Evolutionary conservation across 1,140 invertebrate species (phyloP), one percentile per base, ranked within the genome.

Genomic region (Bombyx mori): DNA sequence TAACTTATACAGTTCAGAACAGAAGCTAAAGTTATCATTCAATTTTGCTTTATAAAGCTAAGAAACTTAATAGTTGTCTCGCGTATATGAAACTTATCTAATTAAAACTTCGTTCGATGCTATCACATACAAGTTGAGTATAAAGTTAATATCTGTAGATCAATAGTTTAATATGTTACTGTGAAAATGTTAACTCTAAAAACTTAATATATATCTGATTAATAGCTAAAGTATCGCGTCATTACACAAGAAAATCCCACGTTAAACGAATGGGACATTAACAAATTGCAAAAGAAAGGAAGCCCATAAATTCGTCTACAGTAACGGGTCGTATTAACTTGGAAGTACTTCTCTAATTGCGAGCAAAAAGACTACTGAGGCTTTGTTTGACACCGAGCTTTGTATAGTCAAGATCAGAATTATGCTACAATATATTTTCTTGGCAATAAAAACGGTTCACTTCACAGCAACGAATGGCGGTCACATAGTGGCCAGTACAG

Each of bases 361-460:
- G 65, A 68, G 57, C 66, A 66, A 75, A 65, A 77, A 75, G 64
- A 55, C 26, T 42, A 47, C 55, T 7, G 44, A 44, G 68, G 61
- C 69, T 77, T 69, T 73, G 66, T 77, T 73, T 74, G 67, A 66
- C 60, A 56, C 45, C 9, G 22, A 35, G 43, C 54, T 42, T 46
- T 22, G 10, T n/a, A 49, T 9, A 56, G 44, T 8, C 53, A 52
- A 59, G 63, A 58, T 60, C 59, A 56, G 58, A 62, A 55, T 62
- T 66, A 62, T 56, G 58, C 61, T 54, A 63, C 69, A 66, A 78
- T 80, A 73, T 79, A 79, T 77, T 71, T 73, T 65, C 68, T 73
- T 69, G 66, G 68, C 65, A 67, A 71, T 72, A 73, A 68, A 69
- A 71, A 62, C 60, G 69, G 63, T 68, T 66, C 63, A 75, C 71